phyloP scores from a whole-genome alignment of 1,140 invertebrate genomes.

The Papilio aristodemus region DNA sequence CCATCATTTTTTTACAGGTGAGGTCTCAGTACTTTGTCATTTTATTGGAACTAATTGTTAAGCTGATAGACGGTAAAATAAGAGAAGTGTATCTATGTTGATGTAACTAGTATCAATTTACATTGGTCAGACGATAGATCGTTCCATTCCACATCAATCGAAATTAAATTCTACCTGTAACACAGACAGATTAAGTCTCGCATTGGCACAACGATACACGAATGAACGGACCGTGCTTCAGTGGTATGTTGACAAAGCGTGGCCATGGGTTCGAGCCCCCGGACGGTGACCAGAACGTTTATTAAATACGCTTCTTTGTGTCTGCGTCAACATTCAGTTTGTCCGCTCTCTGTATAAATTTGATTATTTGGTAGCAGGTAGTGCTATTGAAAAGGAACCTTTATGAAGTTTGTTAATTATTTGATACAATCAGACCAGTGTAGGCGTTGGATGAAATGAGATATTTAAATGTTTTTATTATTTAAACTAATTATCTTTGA shows the following conservation, averaged over 20 bases:
- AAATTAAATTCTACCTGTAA: constrained; percentile 24
- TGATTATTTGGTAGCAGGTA: background rate
- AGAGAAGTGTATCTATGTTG: background rate
- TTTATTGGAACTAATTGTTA: too few relatives aligned
- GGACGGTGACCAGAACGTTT: constrained; percentile 8
- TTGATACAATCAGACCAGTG: background rate
- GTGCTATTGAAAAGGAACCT: background rate
- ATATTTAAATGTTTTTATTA: too few relatives aligned
- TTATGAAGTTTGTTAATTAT: background rate
- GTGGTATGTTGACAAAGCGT: background rate
- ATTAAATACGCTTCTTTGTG: constrained; percentile 10
- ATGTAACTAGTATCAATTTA: background rate
- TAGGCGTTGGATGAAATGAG: too few relatives aligned
- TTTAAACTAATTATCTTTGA: too few relatives aligned
- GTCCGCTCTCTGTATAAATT: constrained; percentile 10
- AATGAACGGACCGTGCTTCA: background rate
- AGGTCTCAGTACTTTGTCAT: too few relatives aligned
- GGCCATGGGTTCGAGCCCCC: background rate
- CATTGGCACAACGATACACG: background rate
- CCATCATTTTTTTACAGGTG: too few relatives aligned
- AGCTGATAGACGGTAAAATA: too few relatives aligned
- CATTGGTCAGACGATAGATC: background rate
- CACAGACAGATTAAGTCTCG: constrained; percentile 6
- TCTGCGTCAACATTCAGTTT: constrained; percentile 8
- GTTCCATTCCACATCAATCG: constrained; percentile 11